Evolutionary conservation across 2,888 invertebrate species (phyloP), one percentile per base, ranked within the genome.

Genomic region (Dexiosoma caninum): DNA sequence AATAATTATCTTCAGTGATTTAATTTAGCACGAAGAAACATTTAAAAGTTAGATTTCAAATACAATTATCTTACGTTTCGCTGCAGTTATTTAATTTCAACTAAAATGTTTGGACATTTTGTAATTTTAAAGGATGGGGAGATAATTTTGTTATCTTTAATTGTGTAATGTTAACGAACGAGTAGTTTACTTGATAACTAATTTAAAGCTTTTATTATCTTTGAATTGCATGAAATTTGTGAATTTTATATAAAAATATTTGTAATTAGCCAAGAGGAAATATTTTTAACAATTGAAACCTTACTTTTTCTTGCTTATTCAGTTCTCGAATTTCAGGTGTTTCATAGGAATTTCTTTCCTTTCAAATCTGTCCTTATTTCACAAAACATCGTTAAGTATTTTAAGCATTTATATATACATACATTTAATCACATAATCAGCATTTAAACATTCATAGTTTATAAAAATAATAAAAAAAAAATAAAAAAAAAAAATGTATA

Each of bases 371-470:
- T 14, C 12, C 46, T 49, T 9, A n/a, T 66, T 67, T 19, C 2
- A 23, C 16, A 60, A 67, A 27, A 35, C 1, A 42, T 23, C 67
- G 57, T 42, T 59, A 59, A 42, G 6, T 49, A 23, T 57, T 66
- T 67, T 9, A 23, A 51, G 21, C n/a, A 46, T 42, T 60, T 53
- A 27, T n/a, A 23, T n/a, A 60, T 35, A 23, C 14, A 60, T 60
- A 51, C 69, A 40, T 16, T 46, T 55, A 46, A 62, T 76, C 51
- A 27, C 46, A 30, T 71, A 57, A 76, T 76, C 66, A 64, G 64
- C 60, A 71, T 80, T 80, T 67, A 67, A 76, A 67, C 60, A 72
- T 57, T 71, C 59, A 40, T 32, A 12, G 14, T 46, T 72, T 44
- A 53, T 12, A 37, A 77, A 30, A 55, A 53, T 12, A 74, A 27